Evolutionary conservation across 2,113 vertebrate species (phyloP).

Genomic region (Cranoglanis bouderius): DNA sequence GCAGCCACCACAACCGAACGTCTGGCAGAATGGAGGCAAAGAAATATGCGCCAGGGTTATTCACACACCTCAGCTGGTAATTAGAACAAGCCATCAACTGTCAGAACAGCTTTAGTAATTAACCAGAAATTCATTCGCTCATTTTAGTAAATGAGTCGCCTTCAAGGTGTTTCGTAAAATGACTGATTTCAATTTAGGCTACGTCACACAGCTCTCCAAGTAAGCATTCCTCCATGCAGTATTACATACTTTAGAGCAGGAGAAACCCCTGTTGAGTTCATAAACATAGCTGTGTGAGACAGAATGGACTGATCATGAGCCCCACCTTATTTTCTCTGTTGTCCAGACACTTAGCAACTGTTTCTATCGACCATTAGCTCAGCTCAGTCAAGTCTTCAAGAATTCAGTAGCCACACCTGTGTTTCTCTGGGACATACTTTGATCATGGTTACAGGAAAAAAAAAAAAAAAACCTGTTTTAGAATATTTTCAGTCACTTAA

Average conservation of each 20-base stretch:
- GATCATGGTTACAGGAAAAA: not conserved
- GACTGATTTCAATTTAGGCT: not conserved
- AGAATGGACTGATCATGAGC: not conserved
- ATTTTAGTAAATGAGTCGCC: not conserved
- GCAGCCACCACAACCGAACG: not conserved
- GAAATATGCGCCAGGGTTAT: not conserved
- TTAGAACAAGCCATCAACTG: slow-evolving; percentile 17
- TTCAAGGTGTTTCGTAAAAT: not conserved
- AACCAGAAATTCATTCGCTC: not conserved
- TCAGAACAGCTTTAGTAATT: not conserved
- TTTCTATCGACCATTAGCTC: not conserved
- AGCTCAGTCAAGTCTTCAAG: not conserved
- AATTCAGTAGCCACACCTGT: not conserved
- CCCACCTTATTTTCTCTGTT: not conserved
- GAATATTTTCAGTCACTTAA: not conserved
- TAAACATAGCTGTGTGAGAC: not conserved
- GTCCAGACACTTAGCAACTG: not conserved
- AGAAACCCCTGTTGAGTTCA: not conserved
- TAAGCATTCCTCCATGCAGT: not conserved
- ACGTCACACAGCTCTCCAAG: too few relatives aligned
- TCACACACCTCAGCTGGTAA: slow-evolving; percentile 1
- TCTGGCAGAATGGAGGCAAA: not conserved
- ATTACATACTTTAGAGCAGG: not conserved
- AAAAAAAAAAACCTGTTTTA: not conserved
- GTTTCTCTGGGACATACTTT: not conserved